phyloP scores from a whole-genome alignment of 2,113 vertebrate genomes.

The Mola mola region DNA sequence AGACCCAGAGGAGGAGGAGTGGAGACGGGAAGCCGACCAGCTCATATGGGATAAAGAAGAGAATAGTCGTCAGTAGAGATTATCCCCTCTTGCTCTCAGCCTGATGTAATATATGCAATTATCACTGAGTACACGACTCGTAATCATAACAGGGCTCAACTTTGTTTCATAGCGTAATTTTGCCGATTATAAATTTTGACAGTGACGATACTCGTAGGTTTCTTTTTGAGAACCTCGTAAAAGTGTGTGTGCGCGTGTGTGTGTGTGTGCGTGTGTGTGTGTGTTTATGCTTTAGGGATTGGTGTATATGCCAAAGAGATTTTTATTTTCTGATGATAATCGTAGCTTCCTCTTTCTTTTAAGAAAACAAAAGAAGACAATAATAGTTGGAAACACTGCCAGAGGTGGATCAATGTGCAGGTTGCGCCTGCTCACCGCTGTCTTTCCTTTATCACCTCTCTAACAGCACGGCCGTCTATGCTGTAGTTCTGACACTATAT shows the following conservation, averaged over 20 bases:
- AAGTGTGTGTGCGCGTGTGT: constrained; percentile 45
- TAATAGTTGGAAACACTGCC: constrained; percentile 71
- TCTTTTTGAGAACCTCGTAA: constrained; percentile 59
- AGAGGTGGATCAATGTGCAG: constrained; percentile 60
- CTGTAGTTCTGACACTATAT: constrained; percentile 44
- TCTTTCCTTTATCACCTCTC: constrained; percentile 52
- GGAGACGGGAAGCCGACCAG: constrained; percentile 5
- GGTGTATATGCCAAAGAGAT: constrained; percentile 83
- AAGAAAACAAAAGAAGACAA: constrained; percentile 32
- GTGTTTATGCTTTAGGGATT: constrained; percentile 74
- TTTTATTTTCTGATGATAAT: constrained; percentile 80
- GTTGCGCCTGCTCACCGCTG: constrained; percentile 46
- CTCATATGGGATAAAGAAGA: constrained; percentile 20
- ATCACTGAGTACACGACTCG: constrained; percentile 70
- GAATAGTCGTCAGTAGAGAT: constrained; percentile 34
- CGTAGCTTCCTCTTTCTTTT: constrained; percentile 49
- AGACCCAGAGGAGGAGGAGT: background rate
- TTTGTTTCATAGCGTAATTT: constrained; percentile 73
- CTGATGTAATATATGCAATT: constrained; percentile 80
- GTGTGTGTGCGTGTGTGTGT: constrained; percentile 27
- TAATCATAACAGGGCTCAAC: constrained; percentile 75
- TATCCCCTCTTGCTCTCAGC: constrained; percentile 49
- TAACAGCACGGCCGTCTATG: constrained; percentile 56
- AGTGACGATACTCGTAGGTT: constrained; percentile 62
- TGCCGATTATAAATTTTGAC: constrained; percentile 62